Base-by-base conservation (phyloP, 1,140 invertebrate genomes). In the Drosophila malerkotliana region DNA sequence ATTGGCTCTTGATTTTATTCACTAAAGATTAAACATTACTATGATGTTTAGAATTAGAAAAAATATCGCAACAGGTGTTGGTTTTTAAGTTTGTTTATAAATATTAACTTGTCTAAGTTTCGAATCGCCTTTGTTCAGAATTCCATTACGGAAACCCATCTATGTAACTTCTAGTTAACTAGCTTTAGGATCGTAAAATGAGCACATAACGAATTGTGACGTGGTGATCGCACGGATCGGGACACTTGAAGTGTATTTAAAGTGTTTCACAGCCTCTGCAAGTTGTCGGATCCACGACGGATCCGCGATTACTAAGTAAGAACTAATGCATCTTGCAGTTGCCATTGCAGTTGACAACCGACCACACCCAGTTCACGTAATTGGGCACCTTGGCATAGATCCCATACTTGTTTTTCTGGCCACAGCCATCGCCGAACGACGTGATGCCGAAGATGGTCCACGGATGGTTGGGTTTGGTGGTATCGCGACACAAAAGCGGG, bases 351-450 rank as follows among this genome's bases (percentile, higher is more conserved):
- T 93, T 93, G 67, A 96, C 94, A 26, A 95, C 94, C 74, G 93
- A 93, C 69, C 94, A 92, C 51, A 98, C 97, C 98, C 98, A 99
- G 4, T 94, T 92, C 2, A 97, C 94, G 90, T 97, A 98, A 87
- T 97, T 98, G 8, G 96, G 94, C 3, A 98, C 95, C 77, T 95
- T 94, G 2, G 97, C 96, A 84, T 99, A 99, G 62, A 99, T 98
- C 3, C 98, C 98, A 79, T 96, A 98, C 91, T 98, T 98, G 45
- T 97, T 96, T 51, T 94, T 95, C 83, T 96, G 95, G 4, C 97
- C 98, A 89, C 98, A 98, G 15, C 97, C 97, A 85, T 98, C 97
- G 0, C 98, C 98, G 76, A 98, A 99, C 85, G 97, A 98, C 1
- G 98, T 98, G 37, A 99, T 97, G 3, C 98, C 98, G 91, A 97